Evolutionary conservation across 2,113 vertebrate species (phyloP), one percentile per base, ranked within the genome.

Genomic region (Prolemur simus): DNA sequence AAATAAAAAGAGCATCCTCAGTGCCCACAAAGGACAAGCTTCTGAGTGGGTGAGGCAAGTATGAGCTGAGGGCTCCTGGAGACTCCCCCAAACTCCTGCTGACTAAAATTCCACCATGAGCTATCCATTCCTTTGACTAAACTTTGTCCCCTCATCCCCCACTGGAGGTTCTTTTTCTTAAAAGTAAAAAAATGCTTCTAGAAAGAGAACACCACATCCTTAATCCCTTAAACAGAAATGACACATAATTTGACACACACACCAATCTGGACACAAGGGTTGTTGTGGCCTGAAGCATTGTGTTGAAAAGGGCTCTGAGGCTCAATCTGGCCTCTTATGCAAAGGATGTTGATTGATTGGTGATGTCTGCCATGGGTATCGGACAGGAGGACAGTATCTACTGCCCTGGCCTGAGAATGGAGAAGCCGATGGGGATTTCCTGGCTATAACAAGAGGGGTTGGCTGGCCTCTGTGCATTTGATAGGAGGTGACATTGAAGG

Each of bases 221-320:
- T 90, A 13, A 86, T 6, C 82, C 11, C 42, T 87, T 83, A 87
- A 71, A 73, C 4, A 45, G 76, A 92, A 94, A 42, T 21, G 34
- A 45, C 27, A n/a, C 18, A 8, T 4, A 10, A 21, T 29, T 60
- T 47, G 39, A 49, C 47, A 20, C 3, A 23, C 8, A 25, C 21
- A 21, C 15, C 37, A 21, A 0, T 37, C 42, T 52, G 32, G 15
- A 52, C 42, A 11, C 45, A 8, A 3, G 20, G 13, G 47, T 27
- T 12, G 4, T 49, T 7, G 25, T 27, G 37, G 81, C 6, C 85
- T 11, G 58, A 60, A 73, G 17, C 2, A 9, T 3, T 23, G 11
- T 27, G 49, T 37, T 77, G 58, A 87, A 54, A 86, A 73, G 60
- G 17, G 1, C 23, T 56, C 32, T n/a, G 56, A 54, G 64, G 47